Evolutionary conservation across 2,888 invertebrate species (phyloP), one percentile per base, ranked within the genome.

Genomic region (Incurvaria masculella): DNA sequence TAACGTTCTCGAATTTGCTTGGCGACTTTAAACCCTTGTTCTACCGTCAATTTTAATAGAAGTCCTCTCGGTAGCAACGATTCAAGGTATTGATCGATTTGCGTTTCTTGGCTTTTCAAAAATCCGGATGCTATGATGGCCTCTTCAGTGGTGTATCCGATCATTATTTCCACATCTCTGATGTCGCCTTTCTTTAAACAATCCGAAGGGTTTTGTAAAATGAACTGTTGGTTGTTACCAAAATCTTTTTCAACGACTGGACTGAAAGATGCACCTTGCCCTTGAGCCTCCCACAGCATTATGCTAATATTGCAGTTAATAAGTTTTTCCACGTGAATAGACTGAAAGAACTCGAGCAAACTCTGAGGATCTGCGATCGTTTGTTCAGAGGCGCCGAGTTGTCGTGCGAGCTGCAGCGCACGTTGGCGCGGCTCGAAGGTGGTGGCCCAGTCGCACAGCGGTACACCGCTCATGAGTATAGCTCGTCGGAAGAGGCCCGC

Each of bases 401-500:
- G 55, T 54, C 62, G 63, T 0, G 64, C 68, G 1, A 70, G 61
- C 3, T 48, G 42, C 45, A 65, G 65, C 0, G 68, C 68, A 19
- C 68, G 53, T 52, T 51, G 56, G 47, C 50, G 51, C 1, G 64
- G 59, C 45, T 60, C 54, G 47, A 61, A 63, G 0, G 62, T 26
- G 3, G 55, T 14, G 0, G 61, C 52, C 65, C 66, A 70, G 44
- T 67, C 64, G 44, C 65, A 62, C 2, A 56, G 41, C 1, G 63
- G 60, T 0, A 60, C 58, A 8, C 70, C 69, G 51, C 69, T 70
- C 62, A 65, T 63, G 5, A 63, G 50, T 10, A 69, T 64, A n/a
- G 61, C 73, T 52, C 65, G 65, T 33, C 63, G 64, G 20, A 75
- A 76, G 1, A 79, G 58, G 2, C 70, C 73, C 59, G 65, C 67